Conservation (phyloP, 2,797 vertebrate species). For the Gadopsis marmoratus region DNA sequence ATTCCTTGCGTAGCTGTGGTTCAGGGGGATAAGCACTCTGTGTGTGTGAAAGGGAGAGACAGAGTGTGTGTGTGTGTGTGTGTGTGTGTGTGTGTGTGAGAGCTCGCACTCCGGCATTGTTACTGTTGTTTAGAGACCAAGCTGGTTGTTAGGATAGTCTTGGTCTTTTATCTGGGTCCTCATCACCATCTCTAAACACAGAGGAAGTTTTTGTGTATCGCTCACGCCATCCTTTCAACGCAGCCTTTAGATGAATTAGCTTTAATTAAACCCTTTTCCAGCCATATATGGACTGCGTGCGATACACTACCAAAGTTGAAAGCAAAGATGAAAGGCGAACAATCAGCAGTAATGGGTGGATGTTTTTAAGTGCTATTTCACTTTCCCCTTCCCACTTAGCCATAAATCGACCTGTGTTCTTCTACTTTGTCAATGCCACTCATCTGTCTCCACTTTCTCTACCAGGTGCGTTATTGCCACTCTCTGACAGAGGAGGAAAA, state of each 20-base stretch:
- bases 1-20: constrained; percentile 78
- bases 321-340: constrained; percentile 48
- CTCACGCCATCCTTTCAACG: constrained; percentile 68
- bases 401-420: constrained; percentile 7
- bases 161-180: constrained; percentile 70
- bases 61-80: constrained; percentile 37
- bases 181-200: constrained; percentile 75
- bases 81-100: constrained; percentile 35
- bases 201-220: constrained; percentile 66
- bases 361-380: constrained; percentile 14
- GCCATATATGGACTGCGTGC: constrained; percentile 44
- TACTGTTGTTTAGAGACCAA: constrained; percentile 70
- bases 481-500: constrained; percentile 94
- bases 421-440: constrained; percentile 8
- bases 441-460: neutral
- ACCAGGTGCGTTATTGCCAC: constrained; percentile 95
- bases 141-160: constrained; percentile 70
- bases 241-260: constrained; percentile 55
- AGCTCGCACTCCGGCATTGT: constrained; percentile 41
- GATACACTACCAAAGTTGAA: constrained; percentile 24
- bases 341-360: constrained; percentile 30
- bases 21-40: constrained; percentile 49
- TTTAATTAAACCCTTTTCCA: constrained; percentile 59
- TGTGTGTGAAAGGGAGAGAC: constrained; percentile 39
- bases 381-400: neutral